A percentile compares a stretch with the other conserved stretches of the same genome.
phyloP scores from a whole-genome alignment of 1,140 invertebrate genomes.

The Prorops nasuta region DNA sequence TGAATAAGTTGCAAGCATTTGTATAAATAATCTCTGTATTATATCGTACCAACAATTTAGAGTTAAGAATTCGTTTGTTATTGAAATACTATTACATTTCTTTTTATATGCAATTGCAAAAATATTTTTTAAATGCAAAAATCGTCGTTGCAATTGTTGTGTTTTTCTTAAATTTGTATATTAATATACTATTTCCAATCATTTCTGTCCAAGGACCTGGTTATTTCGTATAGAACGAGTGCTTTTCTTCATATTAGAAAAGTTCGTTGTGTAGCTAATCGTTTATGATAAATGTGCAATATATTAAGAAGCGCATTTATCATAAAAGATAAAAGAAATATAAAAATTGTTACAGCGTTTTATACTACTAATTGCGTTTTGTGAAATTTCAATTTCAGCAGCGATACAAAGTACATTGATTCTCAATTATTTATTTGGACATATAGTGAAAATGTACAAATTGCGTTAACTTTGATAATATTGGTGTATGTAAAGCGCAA shows the following conservation, averaged over 20 bases:
- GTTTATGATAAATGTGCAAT: background rate
- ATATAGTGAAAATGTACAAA: background rate
- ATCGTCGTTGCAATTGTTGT: no score
- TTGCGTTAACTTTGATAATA: no score
- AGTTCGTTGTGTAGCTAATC: no score
- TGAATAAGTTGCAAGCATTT: background rate
- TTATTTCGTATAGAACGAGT: no score
- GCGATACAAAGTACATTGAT: background rate
- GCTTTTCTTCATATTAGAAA: no score
- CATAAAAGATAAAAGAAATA: no score
- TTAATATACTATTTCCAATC: no score
- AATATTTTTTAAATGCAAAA: conserved; percentile 35
- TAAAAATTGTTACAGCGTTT: no score
- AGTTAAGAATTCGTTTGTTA: background rate
- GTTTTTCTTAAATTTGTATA: no score
- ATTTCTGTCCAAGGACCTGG: no score
- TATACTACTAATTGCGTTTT: background rate
- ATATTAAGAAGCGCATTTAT: no score
- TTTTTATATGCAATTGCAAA: conserved; percentile 33
- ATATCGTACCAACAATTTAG: background rate
- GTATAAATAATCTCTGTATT: background rate
- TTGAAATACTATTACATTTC: background rate
- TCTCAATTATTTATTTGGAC: background rate
- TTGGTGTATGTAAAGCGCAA: background rate
- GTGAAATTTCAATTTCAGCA: background rate